Evolutionary conservation across 2,888 invertebrate genomes (phyloP).

Genomic region (Erpobdella octoculata): DNA sequence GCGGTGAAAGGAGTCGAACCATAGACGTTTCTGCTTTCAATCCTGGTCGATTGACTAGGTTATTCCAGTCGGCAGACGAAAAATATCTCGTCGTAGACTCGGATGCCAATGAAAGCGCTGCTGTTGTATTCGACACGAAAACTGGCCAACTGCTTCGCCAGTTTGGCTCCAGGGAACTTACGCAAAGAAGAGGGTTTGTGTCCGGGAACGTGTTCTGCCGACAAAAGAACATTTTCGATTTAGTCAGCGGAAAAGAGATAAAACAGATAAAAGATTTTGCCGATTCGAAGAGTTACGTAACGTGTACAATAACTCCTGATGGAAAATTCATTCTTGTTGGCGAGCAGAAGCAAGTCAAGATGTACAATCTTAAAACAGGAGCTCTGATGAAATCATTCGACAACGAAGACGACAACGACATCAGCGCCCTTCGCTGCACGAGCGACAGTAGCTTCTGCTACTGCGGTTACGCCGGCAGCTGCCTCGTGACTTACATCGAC

Average conservation of each 20-base stretch:
- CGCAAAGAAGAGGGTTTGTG: constrained; percentile 33
- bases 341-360: constrained; percentile 28
- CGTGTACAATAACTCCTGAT: constrained; percentile 37
- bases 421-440: constrained; percentile 38
- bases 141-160: constrained; percentile 35
- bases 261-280: constrained; percentile 35
- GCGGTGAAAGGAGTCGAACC: constrained; percentile 35
- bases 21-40: constrained; percentile 34
- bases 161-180: constrained; percentile 31
- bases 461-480: constrained; percentile 40
- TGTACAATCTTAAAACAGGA: constrained; percentile 35
- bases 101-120: constrained; percentile 34
- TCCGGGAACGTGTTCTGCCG: constrained; percentile 36
- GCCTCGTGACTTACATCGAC: constrained; percentile 36
- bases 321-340: constrained; percentile 35
- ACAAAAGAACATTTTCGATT: constrained; percentile 38
- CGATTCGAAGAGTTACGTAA: constrained; percentile 34
- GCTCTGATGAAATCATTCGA: constrained; percentile 29
- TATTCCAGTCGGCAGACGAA: constrained; percentile 36
- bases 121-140: constrained; percentile 36
- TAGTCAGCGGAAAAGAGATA: constrained; percentile 34
- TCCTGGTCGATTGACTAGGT: constrained; percentile 30
- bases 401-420: constrained; percentile 31
- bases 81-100: constrained; percentile 37
- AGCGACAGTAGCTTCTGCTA: constrained; percentile 38